Evolutionary conservation across 1,140 invertebrate species (phyloP).

Genomic region (Cheumatopsyche charites): DNA sequence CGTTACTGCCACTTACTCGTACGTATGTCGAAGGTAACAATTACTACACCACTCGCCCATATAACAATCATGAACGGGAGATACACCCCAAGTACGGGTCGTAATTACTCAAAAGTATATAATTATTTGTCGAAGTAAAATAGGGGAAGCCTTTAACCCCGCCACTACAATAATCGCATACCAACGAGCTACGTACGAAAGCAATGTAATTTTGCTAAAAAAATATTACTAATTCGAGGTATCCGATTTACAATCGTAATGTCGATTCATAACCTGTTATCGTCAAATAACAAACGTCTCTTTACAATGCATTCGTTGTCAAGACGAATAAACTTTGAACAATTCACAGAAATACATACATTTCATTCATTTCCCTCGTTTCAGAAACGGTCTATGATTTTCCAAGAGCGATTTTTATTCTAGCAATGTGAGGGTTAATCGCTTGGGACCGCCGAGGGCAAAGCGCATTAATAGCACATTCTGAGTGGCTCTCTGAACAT

Average conservation of each 20-base stretch:
- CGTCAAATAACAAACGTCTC: no score
- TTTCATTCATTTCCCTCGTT: no score
- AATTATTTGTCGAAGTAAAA: constrained; percentile 44
- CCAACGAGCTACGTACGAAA: no score
- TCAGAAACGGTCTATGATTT: constrained; percentile 2
- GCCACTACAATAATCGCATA: constrained; percentile 1
- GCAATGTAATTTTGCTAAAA: no score
- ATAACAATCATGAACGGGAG: constrained; percentile 29
- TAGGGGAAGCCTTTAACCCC: constrained; percentile 16
- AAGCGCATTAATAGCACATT: constrained; percentile 23
- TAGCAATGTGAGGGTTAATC: constrained; percentile 23
- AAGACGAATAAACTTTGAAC: no score
- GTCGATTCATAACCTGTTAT: background rate
- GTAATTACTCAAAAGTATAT: constrained; percentile 46
- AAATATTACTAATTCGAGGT: no score
- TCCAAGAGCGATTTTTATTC: background rate
- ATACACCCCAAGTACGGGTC: constrained; percentile 36
- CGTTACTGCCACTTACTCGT: constrained; percentile 26
- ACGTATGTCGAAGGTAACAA: constrained; percentile 45
- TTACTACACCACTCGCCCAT: constrained; percentile 31
- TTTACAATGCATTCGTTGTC: no score
- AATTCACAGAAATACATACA: no score
- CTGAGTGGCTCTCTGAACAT: background rate
- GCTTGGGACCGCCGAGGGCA: background rate
- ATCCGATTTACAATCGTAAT: background rate